Evolutionary conservation across 2,113 vertebrate genomes (phyloP), one percentile per base, ranked within the genome.

Genomic region (Protobothrops flavoviridis): DNA sequence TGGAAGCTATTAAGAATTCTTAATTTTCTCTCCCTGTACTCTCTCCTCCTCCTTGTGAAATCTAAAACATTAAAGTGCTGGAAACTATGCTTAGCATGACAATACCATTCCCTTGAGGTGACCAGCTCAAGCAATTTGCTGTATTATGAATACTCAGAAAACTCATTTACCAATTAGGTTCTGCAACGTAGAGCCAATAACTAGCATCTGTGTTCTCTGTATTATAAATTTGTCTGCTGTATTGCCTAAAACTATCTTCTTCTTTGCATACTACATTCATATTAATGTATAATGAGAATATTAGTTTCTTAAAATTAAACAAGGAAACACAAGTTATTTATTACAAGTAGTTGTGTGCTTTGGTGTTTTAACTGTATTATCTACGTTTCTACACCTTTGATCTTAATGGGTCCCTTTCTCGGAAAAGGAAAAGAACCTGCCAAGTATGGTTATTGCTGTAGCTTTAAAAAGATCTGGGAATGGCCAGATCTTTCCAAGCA

Each of bases 81-180:
- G 88, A 94, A 95, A 91, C 87, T 39, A 21, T 69, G 93, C 94
- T 92, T 88, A 94, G 94, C 90, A 91, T 92, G 93, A 94, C 91
- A 94, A 92, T 56, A 95, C 45, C 50, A 43, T 92, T 95, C 96
- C 87, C 92, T 94, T 90, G 74, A 94, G 39, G 87, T 81, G 92
- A 94, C 21, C 0, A 0, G 95, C 91, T 74, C 91, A 96, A 95
- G 95, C 95, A 93, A 94, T 91, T 50, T 52, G 17, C 52, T 89
- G 53, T 91, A 59, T 26, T 95, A 92, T 96, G 94, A 94, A 95
- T 69, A 94, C 85, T 94, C 33, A 93, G 89, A 94, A 91, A 96
- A 90, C 91, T 94, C 94, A 92, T 94, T 96, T 96, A 96, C 94
- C 95, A 95, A 95, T 96, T 69, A 94, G 91, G 50, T 91, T 96